Percentiles rank a stretch among this genome's conserved stretches.
Evolutionary conservation across 2,113 vertebrate genomes (phyloP).

Genomic region (Dendrocopos noguchii): DNA sequence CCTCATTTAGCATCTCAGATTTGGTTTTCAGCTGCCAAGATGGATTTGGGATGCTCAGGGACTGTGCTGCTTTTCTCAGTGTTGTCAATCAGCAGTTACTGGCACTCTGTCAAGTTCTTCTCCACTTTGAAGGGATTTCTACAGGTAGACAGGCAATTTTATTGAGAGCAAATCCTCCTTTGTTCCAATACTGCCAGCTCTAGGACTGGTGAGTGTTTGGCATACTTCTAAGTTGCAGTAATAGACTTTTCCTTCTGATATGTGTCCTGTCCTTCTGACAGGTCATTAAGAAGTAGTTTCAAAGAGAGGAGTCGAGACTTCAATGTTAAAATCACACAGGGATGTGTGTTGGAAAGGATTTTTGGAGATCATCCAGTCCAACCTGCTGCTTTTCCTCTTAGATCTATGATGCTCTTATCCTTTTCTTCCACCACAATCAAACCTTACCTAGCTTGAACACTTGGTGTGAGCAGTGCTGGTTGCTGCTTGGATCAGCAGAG

Average conservation of each 20-base stretch:
- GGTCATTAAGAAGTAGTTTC: not conserved
- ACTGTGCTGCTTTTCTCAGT: not conserved
- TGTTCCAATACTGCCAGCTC: not conserved
- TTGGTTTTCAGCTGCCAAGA: not conserved
- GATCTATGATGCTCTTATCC: rapidly evolving
- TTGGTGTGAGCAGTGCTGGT: not conserved
- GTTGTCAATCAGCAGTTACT: not conserved
- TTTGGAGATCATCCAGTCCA: not conserved
- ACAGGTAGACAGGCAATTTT: not conserved
- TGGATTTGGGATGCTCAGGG: not conserved
- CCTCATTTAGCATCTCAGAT: not conserved
- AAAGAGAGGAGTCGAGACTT: not conserved
- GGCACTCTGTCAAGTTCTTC: not conserved
- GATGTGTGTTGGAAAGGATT: not conserved
- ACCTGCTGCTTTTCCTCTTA: not conserved
- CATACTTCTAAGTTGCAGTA: not conserved
- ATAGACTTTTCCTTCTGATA: not conserved
- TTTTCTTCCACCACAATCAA: not conserved
- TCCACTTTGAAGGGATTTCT: not conserved
- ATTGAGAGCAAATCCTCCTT: not conserved
- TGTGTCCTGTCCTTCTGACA: not conserved
- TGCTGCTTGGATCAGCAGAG: not conserved
- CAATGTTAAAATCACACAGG: not conserved
- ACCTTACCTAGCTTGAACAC: not conserved
- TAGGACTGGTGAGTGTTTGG: not conserved